Conservation (phyloP, 2,888 invertebrate species). For the Cyclophora punctaria region DNA sequence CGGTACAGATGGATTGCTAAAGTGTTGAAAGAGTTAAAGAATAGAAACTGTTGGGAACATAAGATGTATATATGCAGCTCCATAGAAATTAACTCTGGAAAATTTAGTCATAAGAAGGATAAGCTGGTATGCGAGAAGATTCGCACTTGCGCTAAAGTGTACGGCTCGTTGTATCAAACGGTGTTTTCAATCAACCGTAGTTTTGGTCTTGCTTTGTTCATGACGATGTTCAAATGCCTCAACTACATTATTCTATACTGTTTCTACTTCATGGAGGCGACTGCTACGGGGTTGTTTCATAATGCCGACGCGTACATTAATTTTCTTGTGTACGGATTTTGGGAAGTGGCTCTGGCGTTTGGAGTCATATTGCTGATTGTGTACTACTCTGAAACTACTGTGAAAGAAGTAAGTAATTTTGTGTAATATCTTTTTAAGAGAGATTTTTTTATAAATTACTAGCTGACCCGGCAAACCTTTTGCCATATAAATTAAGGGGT, state of each 20-base stretch:
- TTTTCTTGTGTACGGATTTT: slow-evolving; percentile 42
- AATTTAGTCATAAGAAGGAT: slow-evolving; percentile 32
- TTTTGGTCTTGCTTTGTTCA: slow-evolving; percentile 36
- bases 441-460: no score
- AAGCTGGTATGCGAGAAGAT: slow-evolving; percentile 38
- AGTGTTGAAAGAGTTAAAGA: slow-evolving; percentile 33
- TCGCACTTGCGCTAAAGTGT: slow-evolving; percentile 39
- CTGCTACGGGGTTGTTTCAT: slow-evolving; percentile 45
- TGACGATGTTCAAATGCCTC: slow-evolving; percentile 33
- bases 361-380: slow-evolving; percentile 34
- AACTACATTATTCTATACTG: slow-evolving; percentile 38
- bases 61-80: slow-evolving; percentile 31
- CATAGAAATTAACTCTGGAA: slow-evolving; percentile 19
- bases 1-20: slow-evolving; percentile 42
- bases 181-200: slow-evolving; percentile 26
- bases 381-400: slow-evolving; percentile 34
- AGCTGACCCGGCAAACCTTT: no score
- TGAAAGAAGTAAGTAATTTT: slow-evolving; percentile 31
- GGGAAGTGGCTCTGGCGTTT: slow-evolving; percentile 40
- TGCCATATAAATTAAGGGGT: no score
- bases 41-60: slow-evolving; percentile 30
- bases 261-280: slow-evolving; percentile 61
- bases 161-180: slow-evolving; percentile 36
- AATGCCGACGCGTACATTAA: slow-evolving; percentile 36
- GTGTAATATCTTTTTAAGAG: no score